phyloP scores from a whole-genome alignment of 2,888 invertebrate genomes.

The Nymphalis urticae region DNA sequence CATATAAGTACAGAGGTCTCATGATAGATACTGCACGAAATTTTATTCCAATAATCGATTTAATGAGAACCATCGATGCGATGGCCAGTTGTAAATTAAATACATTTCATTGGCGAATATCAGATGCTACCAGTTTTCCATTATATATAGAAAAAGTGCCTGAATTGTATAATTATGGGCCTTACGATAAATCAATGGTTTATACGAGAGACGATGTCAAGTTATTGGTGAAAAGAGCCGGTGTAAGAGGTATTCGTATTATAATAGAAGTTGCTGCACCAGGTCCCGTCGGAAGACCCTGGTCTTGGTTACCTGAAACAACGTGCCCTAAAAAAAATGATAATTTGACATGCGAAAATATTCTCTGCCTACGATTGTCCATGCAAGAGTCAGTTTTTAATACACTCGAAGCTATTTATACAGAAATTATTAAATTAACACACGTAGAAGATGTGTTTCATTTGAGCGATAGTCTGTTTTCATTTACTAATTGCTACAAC shows the following conservation, averaged over 20 bases:
- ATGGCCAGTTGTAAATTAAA: conserved; percentile 95
- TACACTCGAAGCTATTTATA: conserved; percentile 85
- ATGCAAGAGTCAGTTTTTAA: conserved; percentile 86
- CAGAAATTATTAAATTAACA: conserved; percentile 86
- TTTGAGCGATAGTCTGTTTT: conserved; percentile 89
- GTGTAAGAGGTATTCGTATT: conserved; percentile 89
- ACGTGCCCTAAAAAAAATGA: conserved; percentile 51
- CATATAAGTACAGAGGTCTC: conserved; percentile 89
- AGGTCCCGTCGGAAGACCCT: conserved; percentile 91
- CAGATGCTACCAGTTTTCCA: conserved; percentile 95
- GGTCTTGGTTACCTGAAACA: conserved; percentile 88
- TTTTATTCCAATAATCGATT: conserved; percentile 87
- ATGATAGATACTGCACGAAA: conserved; percentile 95
- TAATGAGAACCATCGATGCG: conserved; percentile 88
- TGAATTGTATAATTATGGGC: conserved; percentile 88
- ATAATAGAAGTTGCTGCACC: conserved; percentile 94
- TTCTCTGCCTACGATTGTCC: conserved; percentile 88
- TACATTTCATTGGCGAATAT: conserved; percentile 94
- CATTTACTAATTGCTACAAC: conserved; percentile 84
- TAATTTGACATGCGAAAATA: conserved; percentile 82
- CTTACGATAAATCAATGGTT: conserved; percentile 87
- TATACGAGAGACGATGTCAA: conserved; percentile 86
- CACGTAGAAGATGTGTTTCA: conserved; percentile 89
- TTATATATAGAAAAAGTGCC: conserved; percentile 86
- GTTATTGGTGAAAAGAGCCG: conserved; percentile 88